These are phyloP conservation scores for Lasius platythorax DNA, from an alignment of 2,888 invertebrate species.

Conservation along the genomic window DNA sequence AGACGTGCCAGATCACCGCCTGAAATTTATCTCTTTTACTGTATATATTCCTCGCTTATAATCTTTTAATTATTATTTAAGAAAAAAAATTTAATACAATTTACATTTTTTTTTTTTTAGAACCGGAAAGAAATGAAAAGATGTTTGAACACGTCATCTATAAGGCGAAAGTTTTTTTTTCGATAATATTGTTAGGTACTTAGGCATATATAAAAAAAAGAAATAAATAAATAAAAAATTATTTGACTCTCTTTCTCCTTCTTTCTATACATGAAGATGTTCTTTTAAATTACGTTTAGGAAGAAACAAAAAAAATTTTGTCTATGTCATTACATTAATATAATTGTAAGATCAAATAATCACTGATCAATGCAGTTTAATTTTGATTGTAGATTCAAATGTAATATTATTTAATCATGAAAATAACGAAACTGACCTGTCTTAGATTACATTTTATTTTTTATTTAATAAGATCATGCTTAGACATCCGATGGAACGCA, in stretches of 20 bases:
- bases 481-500: not conserved
- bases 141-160: too few relatives aligned
- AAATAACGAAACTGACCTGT: not conserved
- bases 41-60: not conserved
- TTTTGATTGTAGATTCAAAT: not conserved
- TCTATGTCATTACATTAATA: not conserved
- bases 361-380: not conserved
- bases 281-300: not conserved
- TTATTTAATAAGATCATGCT: not conserved
- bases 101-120: not conserved
- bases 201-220: too few relatives aligned
- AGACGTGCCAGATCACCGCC: constrained; percentile 86
- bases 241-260: too few relatives aligned
- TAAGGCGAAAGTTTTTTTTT: not conserved
- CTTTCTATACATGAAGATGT: not conserved
- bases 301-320: not conserved
- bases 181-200: not conserved
- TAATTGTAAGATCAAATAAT: not conserved
- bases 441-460: not conserved
- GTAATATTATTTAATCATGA: not conserved
- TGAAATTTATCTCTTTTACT: constrained; percentile 31
- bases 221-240: too few relatives aligned
- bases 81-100: not conserved
- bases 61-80: not conserved
- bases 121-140: not conserved